Evolutionary conservation across 37 sponge, comb jelly and placozoan species (phyloP).

Genomic region (Tethya wilhelma): DNA sequence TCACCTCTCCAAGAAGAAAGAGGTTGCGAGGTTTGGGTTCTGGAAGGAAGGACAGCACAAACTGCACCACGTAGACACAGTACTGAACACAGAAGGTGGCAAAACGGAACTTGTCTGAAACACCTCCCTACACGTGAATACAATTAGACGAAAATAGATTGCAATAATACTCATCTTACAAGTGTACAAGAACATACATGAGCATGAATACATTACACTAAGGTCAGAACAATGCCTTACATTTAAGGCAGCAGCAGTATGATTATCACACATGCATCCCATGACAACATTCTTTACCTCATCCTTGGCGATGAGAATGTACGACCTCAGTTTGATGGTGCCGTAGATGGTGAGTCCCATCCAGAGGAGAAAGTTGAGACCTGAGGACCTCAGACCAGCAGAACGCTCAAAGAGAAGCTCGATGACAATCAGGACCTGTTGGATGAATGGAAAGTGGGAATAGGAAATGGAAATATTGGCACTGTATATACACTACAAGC

Average conservation of each 20-base stretch:
- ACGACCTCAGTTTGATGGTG: slow-evolving; percentile 57
- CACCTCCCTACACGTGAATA: slow-evolving; percentile 5
- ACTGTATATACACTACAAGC: too few species aligned
- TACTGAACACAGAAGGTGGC: slow-evolving; percentile 51
- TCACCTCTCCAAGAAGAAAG: too few species aligned
- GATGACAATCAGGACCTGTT: slow-evolving; percentile 50
- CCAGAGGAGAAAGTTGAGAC: slow-evolving; percentile 77
- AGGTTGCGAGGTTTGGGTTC: slow-evolving; percentile 19
- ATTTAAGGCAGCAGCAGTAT: too few species aligned
- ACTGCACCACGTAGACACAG: slow-evolving; percentile 40
- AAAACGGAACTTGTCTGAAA: slow-evolving; percentile 53
- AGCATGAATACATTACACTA: too few species aligned
- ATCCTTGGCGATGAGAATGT: slow-evolving; percentile 50
- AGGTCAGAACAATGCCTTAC: too few species aligned
- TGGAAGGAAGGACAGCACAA: slow-evolving; percentile 59
- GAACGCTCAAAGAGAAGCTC: slow-evolving; percentile 37
- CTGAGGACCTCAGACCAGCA: slow-evolving; percentile 69
- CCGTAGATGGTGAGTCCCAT: slow-evolving; percentile 58
- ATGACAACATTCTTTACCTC: too few species aligned
- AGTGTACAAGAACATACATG: too few species aligned
- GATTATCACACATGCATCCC: too few species aligned
- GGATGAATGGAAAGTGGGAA: too few species aligned
- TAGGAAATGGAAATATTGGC: too few species aligned
- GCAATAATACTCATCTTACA: not conserved
- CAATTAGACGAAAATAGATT: not conserved